Evolutionary conservation across 2,888 invertebrate species (phyloP), one percentile per base, ranked within the genome.

Genomic region (Branchellion lobata): DNA sequence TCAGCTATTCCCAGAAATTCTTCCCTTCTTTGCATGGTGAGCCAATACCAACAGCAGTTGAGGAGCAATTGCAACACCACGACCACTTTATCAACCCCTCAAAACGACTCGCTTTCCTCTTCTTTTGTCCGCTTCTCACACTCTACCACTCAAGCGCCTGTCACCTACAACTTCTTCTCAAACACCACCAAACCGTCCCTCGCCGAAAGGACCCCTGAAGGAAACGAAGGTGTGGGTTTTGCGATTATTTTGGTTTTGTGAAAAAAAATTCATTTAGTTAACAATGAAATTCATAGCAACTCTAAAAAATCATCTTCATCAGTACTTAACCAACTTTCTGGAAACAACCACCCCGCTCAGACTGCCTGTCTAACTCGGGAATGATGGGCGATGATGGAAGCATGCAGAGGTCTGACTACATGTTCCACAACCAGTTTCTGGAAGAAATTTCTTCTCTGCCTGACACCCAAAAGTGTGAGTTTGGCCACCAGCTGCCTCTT

Each of bases 371-470:
- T 3, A n/a, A 57, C 61, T 57, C 61, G 3, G 61, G 61, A 8
- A 57, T 57, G 61, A 57, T n/a, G n/a, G 61, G 61, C 21, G 21
- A 18, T 18, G 61, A 57, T 24, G 61, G 61, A 3, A 57, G 24
- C 21, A 57, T 57, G 8, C 61, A 57, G 61, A 57, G 61, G 24
- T 57, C 61, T 18, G 61, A 57, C 21, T 57, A 57, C 21, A n/a
- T 57, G 3, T 57, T 57, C 61, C 61, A 57, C 21, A n/a, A n/a
- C 24, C 61, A 57, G 61, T 57, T 57, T 57, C 61, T 57, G 11
- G 61, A 57, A 57, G 61, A 57, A 57, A 57, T 57, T 14, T 57
- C 61, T n/a, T 57, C 61, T 3, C 8, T 57, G 24, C 61, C 61
- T 24, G 61, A 57, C 61, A 57, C 5, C 3, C 11, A 18, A n/a